Conservation (phyloP, 2,888 invertebrate genomes). For the Rambutsinella grinnellia region DNA sequence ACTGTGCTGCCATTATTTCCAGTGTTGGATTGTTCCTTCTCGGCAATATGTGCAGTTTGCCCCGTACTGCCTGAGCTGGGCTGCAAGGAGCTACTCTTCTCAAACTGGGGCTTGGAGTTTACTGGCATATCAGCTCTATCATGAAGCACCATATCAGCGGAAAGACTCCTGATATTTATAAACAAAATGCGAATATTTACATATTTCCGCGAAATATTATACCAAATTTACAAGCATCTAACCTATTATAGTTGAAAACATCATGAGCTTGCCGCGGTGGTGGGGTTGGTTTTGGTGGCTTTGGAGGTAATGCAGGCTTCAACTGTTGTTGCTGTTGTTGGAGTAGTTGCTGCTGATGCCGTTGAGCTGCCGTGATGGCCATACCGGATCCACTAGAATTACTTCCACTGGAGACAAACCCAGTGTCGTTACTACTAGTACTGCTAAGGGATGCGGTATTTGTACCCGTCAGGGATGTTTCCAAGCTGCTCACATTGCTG, state of each 20-base stretch:
- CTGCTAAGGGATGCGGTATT: conserved; percentile 59
- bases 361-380: conserved; percentile 6
- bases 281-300: conserved; percentile 71
- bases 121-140: conserved; percentile 72
- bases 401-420: conserved; percentile 47
- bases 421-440: conserved; percentile 55
- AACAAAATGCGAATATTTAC: background rate
- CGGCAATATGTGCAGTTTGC: conserved; percentile 69
- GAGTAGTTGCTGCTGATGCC: conserved; percentile 16
- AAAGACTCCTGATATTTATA: conserved; percentile 33
- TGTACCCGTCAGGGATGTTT: conserved; percentile 50
- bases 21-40: conserved; percentile 14
- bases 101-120: conserved; percentile 86
- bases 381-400: conserved; percentile 33
- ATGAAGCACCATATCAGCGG: conserved; percentile 51
- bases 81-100: conserved; percentile 79
- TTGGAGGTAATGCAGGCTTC: conserved; percentile 79
- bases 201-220: conserved; percentile 1
- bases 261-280: conserved; percentile 71
- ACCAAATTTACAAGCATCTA: conserved; percentile 4
- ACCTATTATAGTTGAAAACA: conserved; percentile 59
- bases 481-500: conserved; percentile 47
- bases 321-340: conserved; percentile 73
- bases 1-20: conserved; percentile 27
- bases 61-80: conserved; percentile 76